Evolutionary conservation across 2,888 invertebrate genomes (phyloP), one percentile per base, ranked within the genome.

Genomic region (Synanthedon vespiformis): DNA sequence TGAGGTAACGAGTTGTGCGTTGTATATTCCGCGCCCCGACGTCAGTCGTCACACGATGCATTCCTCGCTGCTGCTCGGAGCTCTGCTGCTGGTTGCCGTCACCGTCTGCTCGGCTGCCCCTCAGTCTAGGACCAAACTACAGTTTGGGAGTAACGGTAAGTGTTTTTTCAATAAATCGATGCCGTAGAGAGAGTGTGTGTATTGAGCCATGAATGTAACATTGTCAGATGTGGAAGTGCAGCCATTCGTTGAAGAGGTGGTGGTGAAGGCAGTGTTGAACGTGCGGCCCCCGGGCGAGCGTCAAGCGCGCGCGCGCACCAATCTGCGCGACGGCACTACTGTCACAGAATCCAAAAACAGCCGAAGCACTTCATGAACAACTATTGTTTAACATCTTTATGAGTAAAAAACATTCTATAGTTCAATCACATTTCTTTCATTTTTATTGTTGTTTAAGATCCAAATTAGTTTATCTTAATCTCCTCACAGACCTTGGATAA

Each of bases 211-310:
- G 34, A 34, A 34, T 34, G 34, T 34, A 34, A 8, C 3, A 22
- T 48, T 16, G 14, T 6, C 79, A 83, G 84, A 75, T 51, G 60
- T 61, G 1, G 79, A 79, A 44, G 66, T 65, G 41, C 74, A 74
- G 58, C 82, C 74, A 3, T 83, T 76, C 59, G 68, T 87, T 5
- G 88, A 88, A 48, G 88, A 88, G 56, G 82, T 89, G 59, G 76
- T 83, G 52, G 88, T 86, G 54, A 86, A 85, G 57, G 80, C 88
- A 0, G 68, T 80, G 1, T 70, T 88, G 18, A 80, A 80, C 22
- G 76, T 89, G 53, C 68, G 72, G 56, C 71, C 68, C 6, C 83
- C 84, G 0, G 65, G 74, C 0, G 58, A 60, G 0, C 66, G 86
- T 0, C 83, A 79, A 56, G 78, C 76, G 1, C 70, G 84, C 16